Conservation (phyloP, 2,888 invertebrate species). For the Cheilosia vulpina region DNA sequence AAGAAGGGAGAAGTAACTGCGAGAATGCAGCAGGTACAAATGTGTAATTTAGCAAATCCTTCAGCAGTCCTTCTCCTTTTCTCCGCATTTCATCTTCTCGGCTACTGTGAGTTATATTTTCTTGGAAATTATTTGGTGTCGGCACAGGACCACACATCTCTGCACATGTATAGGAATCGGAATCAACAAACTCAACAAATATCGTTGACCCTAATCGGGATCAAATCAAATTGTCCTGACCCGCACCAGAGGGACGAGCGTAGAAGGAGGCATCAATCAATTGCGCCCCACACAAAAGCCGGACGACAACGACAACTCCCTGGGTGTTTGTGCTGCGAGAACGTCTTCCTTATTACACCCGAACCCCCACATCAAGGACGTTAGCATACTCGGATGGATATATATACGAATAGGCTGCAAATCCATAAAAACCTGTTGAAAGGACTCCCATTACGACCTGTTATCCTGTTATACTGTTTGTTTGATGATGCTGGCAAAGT, state of each 20-base stretch:
- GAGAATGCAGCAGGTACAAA: conserved; percentile 49
- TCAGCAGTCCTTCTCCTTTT: conserved; percentile 28
- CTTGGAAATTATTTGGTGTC: conserved; percentile 11
- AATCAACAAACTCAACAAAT: neutral
- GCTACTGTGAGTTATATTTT: conserved; percentile 8
- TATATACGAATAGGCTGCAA: conserved; percentile 27
- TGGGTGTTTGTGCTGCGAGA: conserved; percentile 17
- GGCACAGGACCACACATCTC: conserved; percentile 3
- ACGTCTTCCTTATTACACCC: neutral
- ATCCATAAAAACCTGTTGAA: conserved; percentile 71
- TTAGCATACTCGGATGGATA: conserved; percentile 18
- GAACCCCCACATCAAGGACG: conserved; percentile 14
- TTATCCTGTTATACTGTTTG: conserved; percentile 55
- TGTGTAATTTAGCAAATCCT: conserved; percentile 47
- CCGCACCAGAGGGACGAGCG: neutral
- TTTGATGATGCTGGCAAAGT: conserved; percentile 32
- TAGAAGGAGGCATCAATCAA: conserved; percentile 32
- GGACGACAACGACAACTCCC: conserved; percentile 5
- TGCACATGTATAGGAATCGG: neutral
- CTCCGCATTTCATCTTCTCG: conserved; percentile 4
- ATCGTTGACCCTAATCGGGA: conserved; percentile 38
- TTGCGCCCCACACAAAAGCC: conserved; percentile 15
- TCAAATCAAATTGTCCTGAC: conserved; percentile 52
- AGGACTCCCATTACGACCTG: conserved; percentile 59
- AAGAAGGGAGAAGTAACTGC: conserved; percentile 6